phyloP scores from a whole-genome alignment of 2,888 invertebrate species.

The Harpalus rufipes region DNA sequence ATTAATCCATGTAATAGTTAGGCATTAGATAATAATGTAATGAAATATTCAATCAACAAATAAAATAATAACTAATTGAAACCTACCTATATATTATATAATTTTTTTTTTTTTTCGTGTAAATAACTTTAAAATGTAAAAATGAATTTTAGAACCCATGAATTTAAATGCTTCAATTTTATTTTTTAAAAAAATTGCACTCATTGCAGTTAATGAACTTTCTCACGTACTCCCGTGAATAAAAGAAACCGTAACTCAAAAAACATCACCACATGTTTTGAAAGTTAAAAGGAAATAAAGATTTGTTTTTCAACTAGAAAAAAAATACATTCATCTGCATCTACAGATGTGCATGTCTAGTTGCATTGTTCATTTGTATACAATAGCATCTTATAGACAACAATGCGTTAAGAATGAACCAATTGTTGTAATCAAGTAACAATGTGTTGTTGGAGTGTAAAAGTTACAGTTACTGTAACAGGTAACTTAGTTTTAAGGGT shows the following conservation, averaged over 20 bases:
- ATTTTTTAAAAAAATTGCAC: neutral
- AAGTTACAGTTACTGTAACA: slow-evolving; percentile 61
- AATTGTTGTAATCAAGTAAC: slow-evolving; percentile 22
- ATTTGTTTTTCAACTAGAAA: slow-evolving; percentile 33
- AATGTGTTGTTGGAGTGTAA: slow-evolving; percentile 63
- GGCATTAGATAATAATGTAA: no score
- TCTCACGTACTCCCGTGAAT: slow-evolving; percentile 34
- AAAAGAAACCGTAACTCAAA: slow-evolving; percentile 27
- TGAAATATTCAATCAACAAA: no score
- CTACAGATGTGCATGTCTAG: slow-evolving; percentile 31
- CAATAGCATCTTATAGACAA: neutral
- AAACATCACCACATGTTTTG: slow-evolving; percentile 36
- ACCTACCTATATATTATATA: no score
- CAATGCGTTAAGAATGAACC: slow-evolving; percentile 2
- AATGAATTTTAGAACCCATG: no score
- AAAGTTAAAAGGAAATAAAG: slow-evolving; percentile 43
- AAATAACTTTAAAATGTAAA: no score
- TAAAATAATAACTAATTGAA: no score
- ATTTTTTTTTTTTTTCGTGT: no score
- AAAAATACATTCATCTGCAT: slow-evolving; percentile 35
- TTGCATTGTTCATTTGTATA: slow-evolving; percentile 25
- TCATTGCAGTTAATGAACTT: neutral
- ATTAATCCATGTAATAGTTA: no score
- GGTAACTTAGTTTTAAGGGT: slow-evolving; percentile 60
- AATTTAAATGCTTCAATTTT: no score